Base-by-base conservation (phyloP, 2,888 invertebrate genomes). In the Calliopum simillimum region DNA sequence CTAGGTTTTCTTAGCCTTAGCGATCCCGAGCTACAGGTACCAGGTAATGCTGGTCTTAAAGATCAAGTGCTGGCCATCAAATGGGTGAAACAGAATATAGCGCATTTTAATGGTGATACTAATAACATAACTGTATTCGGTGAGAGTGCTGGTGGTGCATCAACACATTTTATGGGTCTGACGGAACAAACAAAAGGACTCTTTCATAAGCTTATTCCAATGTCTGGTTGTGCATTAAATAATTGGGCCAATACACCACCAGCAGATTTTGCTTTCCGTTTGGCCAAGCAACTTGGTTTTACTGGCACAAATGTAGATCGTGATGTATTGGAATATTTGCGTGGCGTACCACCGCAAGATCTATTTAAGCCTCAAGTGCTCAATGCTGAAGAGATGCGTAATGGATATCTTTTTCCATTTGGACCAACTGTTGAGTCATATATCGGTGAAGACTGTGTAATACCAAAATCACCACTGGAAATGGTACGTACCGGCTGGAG, bases 31-130 rank as follows among this genome's bases (percentile, higher is more conserved):
- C 75, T 88, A 1, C 81, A 85, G 47, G 84, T 88, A 25, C 88
- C 88, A 1, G 89, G 88, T 0, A 89, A 89, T 79, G 87, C 88
- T 2, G 88, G 87, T 0, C 80, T 89, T 0, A 88, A 88, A 79
- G 89, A 89, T 78, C 87, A 87, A 80, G 82, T 88, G 0, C 72
- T 88, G 74, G 88, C 88, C 0, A 76, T 89, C 16, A 85, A 85
- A 77, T 89, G 88, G 88, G 82, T 88, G 0, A 86, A 87, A 69
- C 77, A 83, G 44, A 87, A 89, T 69, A 87, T 88, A 47, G 61
- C 76, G 2, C 73, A 82, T 58, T 89, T 89, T 67, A 87, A 87
- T 67, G 89, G 89, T 1, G 87, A 89, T 78, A 80, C 83, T 0
- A 78, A 86, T 12, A 89, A 89, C 73, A 87, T 85, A 16, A 88